Percentiles rank a stretch among this genome's conserved stretches.
Evolutionary conservation across 2,888 invertebrate genomes (phyloP).

Genomic region (Aleiodes alternator): DNA sequence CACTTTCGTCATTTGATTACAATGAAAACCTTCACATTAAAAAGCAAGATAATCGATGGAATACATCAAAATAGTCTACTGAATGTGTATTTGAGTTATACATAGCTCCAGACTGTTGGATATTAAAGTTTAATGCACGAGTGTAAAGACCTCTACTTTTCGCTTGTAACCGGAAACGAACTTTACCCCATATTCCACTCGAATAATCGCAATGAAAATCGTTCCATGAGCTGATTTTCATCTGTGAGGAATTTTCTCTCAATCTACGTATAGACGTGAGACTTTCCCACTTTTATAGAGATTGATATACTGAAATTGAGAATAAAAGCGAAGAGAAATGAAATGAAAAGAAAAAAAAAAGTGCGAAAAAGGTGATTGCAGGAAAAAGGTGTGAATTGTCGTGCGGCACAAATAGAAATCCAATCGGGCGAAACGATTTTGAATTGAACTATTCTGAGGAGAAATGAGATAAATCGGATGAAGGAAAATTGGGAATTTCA

Average conservation of each 20-base stretch:
- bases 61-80: slow-evolving; percentile 27
- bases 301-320: slow-evolving; percentile 25
- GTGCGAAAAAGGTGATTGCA: slow-evolving; percentile 37
- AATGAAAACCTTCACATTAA: too few species aligned
- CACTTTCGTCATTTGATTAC: too few species aligned
- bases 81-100: slow-evolving; percentile 4
- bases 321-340: slow-evolving; percentile 15
- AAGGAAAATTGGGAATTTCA: slow-evolving; percentile 33
- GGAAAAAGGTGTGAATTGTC: slow-evolving; percentile 15
- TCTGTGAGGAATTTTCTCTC: slow-evolving; percentile 15
- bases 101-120: slow-evolving; percentile 47
- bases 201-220: slow-evolving; percentile 22
- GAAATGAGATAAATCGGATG: slow-evolving; percentile 8
- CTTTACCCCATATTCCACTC: slow-evolving; percentile 60
- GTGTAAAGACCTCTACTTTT: slow-evolving; percentile 54
- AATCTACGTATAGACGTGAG: background rate
- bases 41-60: slow-evolving; percentile 15
- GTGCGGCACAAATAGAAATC: slow-evolving; percentile 34
- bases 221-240: slow-evolving; percentile 10
- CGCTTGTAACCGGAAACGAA: slow-evolving; percentile 59
- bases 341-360: slow-evolving; percentile 21
- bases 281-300: background rate
- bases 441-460: slow-evolving; percentile 37
- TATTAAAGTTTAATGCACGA: slow-evolving; percentile 60
- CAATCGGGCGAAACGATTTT: slow-evolving; percentile 38